Evolutionary conservation across 2,888 invertebrate species (phyloP).

Genomic region (Nycteola revayana): DNA sequence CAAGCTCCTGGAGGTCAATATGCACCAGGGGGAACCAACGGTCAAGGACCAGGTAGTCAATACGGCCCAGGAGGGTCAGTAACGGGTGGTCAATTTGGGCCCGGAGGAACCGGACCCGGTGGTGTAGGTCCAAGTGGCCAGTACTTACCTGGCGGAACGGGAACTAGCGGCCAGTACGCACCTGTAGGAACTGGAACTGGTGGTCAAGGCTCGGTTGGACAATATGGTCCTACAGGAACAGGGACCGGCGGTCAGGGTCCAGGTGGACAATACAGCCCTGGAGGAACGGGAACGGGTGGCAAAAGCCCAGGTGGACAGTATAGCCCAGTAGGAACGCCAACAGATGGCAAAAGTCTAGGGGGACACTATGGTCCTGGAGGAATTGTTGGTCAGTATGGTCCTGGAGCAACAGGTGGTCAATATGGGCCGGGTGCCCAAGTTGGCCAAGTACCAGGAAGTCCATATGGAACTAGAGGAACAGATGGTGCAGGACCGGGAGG

Average conservation of each 20-base stretch:
- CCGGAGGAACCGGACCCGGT: constrained; percentile 2
- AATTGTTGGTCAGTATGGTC: constrained; percentile 5
- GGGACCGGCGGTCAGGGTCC: background rate
- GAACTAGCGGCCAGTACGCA: background rate
- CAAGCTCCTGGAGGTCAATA: constrained; percentile 9
- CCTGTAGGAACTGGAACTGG: too few relatives aligned
- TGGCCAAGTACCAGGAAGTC: too few relatives aligned
- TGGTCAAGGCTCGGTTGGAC: background rate
- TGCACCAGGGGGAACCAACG: constrained; percentile 4
- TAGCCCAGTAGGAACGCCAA: background rate
- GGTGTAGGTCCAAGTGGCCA: background rate
- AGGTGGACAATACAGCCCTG: background rate
- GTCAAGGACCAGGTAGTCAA: constrained; percentile 2
- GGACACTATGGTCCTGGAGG: constrained; percentile 2
- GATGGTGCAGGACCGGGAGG: constrained; percentile 1
- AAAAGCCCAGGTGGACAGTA: too few relatives aligned
- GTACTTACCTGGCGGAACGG: constrained; percentile 2
- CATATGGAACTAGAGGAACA: background rate
- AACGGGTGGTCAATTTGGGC: constrained; percentile 2
- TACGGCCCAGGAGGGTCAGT: constrained; percentile 4
- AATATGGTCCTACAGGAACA: too few relatives aligned
- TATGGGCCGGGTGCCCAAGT: constrained; percentile 3
- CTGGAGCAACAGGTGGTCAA: constrained; percentile 3
- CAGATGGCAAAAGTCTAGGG: background rate
- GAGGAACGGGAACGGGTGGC: too few relatives aligned